Conservation (phyloP, 2,888 invertebrate species). For the Drosophila maculinotata region DNA sequence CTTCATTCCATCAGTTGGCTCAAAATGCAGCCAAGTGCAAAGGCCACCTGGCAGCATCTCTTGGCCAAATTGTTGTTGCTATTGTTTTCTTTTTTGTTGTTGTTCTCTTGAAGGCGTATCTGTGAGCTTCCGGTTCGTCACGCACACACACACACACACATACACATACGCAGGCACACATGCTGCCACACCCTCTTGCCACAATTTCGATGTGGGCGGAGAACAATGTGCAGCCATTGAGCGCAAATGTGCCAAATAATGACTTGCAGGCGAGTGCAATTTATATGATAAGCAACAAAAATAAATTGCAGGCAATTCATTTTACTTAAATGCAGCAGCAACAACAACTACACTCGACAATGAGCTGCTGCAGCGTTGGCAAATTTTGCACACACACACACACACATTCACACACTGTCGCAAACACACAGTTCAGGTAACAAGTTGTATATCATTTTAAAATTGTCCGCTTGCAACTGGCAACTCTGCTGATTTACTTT, state of each 20-base stretch:
- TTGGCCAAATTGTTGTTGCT: conserved; percentile 42
- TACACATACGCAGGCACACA: background rate
- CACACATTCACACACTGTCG: conserved; percentile 1
- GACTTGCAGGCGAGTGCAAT: conserved; percentile 82
- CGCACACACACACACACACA: conserved; percentile 46
- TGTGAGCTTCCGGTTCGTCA: conserved; percentile 76
- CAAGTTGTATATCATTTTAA: conserved; percentile 61
- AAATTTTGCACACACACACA: conserved; percentile 35
- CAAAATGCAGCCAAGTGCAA: conserved; percentile 74
- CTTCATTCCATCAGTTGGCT: conserved; percentile 35
- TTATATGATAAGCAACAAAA: conserved; percentile 82
- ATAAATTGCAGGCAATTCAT: conserved; percentile 81
- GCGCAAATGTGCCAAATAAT: conserved; percentile 82
- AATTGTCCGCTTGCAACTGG: conserved; percentile 48
- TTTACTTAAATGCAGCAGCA: conserved; percentile 76
- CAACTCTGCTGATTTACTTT: conserved; percentile 56
- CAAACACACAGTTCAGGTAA: conserved; percentile 15
- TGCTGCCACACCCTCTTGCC: conserved; percentile 32
- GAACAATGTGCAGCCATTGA: conserved; percentile 78
- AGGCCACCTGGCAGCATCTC: conserved; percentile 67
- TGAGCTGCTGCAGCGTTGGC: conserved; percentile 56
- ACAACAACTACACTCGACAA: conserved; percentile 35
- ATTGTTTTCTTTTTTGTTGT: conserved; percentile 20
- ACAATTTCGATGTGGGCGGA: conserved; percentile 46
- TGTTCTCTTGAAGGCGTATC: conserved; percentile 51